Evolutionary conservation across 2,113 vertebrate genomes (phyloP).

Genomic region (Poeciliopsis occidentalis): DNA sequence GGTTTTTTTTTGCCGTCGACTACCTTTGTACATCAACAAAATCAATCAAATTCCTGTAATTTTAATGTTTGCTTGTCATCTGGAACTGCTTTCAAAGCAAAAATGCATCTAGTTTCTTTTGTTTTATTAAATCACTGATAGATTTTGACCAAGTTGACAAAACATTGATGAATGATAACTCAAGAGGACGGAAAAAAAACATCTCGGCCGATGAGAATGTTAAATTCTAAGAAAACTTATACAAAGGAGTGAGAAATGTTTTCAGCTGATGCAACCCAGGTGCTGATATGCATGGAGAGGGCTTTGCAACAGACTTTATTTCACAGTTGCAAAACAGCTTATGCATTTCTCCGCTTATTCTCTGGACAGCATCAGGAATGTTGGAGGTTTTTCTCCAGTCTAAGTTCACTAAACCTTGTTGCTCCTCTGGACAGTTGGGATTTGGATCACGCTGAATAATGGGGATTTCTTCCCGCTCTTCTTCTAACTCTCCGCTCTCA

Average conservation of each 20-base stretch:
- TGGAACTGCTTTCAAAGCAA: too few relatives aligned
- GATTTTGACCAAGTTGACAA: background rate
- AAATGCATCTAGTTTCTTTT: too few relatives aligned
- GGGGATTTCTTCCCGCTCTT: slow-evolving; percentile 39
- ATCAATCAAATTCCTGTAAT: too few relatives aligned
- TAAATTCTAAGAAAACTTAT: background rate
- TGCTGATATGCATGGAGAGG: slow-evolving; percentile 14
- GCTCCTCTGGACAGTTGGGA: slow-evolving; percentile 57
- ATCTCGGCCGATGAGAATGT: background rate
- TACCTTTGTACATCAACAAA: too few relatives aligned
- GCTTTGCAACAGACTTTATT: slow-evolving; percentile 35
- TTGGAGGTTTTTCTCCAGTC: slow-evolving; percentile 24
- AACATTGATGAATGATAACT: background rate
- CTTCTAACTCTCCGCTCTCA: slow-evolving; percentile 34
- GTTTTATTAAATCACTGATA: too few relatives aligned
- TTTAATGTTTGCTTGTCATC: too few relatives aligned
- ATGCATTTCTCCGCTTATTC: slow-evolving; percentile 29
- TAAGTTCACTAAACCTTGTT: slow-evolving; percentile 61
- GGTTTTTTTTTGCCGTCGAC: too few relatives aligned
- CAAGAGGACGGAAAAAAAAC: background rate
- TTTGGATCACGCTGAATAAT: slow-evolving; percentile 62
- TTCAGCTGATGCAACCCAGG: slow-evolving; percentile 1
- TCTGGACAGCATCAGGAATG: slow-evolving; percentile 26
- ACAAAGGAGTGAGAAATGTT: slow-evolving; percentile 2
- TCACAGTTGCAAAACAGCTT: slow-evolving; percentile 26